These are phyloP conservation scores for Acropora tenuis DNA, from an alignment of 64 coral and sea anemone genomes.

Conservation along the genomic window DNA sequence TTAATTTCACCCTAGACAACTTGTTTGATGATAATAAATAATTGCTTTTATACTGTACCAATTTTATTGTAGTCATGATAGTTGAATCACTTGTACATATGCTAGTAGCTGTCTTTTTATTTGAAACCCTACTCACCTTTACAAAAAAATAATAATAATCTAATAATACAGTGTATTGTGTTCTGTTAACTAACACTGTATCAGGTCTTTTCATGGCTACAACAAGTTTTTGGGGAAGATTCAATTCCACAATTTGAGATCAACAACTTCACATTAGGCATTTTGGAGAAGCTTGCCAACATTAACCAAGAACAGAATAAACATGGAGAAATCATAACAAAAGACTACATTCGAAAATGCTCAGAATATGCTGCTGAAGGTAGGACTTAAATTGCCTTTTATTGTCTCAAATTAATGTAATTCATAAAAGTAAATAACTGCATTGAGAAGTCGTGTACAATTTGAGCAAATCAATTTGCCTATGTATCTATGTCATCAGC, in stretches of 20 bases:
- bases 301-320: conserved; percentile 78
- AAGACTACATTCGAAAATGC: conserved; percentile 80
- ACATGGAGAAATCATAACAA: conserved; percentile 66
- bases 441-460: too few relatives aligned
- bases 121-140: too few relatives aligned
- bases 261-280: conserved; percentile 70
- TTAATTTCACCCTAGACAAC: too few relatives aligned
- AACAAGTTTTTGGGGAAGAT: conserved; percentile 74
- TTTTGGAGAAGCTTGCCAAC: conserved; percentile 64
- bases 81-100: too few relatives aligned
- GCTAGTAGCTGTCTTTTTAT: too few relatives aligned
- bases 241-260: conserved; percentile 86
- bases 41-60: too few relatives aligned
- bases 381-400: conserved; percentile 1
- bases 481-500: too few relatives aligned
- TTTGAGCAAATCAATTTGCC: too few relatives aligned
- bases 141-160: not conserved
- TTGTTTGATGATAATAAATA: too few relatives aligned
- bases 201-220: conserved; percentile 84
- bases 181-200: not conserved
- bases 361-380: conserved; percentile 88
- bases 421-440: too few relatives aligned
- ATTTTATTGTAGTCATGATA: too few relatives aligned
- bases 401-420: not conserved
- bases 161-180: too few relatives aligned